Evolutionary conservation across 2,113 vertebrate genomes (phyloP), one percentile per base, ranked within the genome.

Genomic region (Numida meleagris): DNA sequence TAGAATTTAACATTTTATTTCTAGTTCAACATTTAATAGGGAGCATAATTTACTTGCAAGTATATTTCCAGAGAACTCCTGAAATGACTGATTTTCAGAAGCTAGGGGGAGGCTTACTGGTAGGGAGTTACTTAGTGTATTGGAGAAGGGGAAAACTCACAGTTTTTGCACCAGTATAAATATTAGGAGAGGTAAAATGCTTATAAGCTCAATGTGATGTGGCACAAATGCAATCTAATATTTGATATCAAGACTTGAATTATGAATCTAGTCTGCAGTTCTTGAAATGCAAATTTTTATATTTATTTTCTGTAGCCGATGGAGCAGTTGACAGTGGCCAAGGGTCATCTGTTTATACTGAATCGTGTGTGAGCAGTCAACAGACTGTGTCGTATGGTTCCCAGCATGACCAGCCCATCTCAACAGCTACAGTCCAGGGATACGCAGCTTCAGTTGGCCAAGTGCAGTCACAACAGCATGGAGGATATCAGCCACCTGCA

Each of bases 271-370:
- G 43, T 75, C 27, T 3, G 6, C 63, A 40, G 42, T 66, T 89
- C 6, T n/a, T 85, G 10, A 93, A 70, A 89, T 33, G 6, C 12
- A 25, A 4, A 1, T 87, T 45, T 96, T 88, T 81, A 5, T 89
- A 33, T 76, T 88, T 82, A 12, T 31, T 57, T 74, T 92, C 61
- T 94, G 38, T 90, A 99, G 99, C 98, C 76, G 99, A 99, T 78
- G 98, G 98, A 20, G 98, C 98, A 3, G 57, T 98, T 96, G 99
- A 99, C 98, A 99, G 99, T 86, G 98, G 99, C 83, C 98, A 99
- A 89, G 98, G 99, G 21, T 99, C 99, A 13, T 99, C 98, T 2
- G 96, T 99, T 73, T 99, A 99, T 95, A 98, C 98, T 3, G 98
- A 99, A 81, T 98, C 98, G 10, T 98, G 98, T 94, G 97, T 98